phyloP scores from a whole-genome alignment of 2,113 vertebrate species.

The Mastomys coucha region DNA sequence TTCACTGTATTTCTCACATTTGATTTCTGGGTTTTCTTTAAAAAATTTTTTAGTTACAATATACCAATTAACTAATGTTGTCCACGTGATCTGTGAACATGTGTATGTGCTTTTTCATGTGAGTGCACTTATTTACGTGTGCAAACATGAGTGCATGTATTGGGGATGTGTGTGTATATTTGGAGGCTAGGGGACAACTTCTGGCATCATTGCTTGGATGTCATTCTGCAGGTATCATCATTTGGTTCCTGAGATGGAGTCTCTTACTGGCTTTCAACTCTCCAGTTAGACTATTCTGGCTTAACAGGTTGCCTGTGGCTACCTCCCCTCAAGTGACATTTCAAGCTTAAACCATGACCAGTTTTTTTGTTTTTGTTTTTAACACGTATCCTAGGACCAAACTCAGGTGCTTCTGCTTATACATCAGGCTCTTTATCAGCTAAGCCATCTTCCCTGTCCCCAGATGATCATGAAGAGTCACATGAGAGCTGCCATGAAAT shows the following conservation, averaged over 20 bases:
- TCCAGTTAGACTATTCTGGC: background rate
- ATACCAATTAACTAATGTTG: background rate
- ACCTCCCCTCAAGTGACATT: background rate
- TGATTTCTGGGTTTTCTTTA: conserved; percentile 8
- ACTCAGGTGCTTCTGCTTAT: background rate
- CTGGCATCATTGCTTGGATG: background rate
- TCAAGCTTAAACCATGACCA: background rate
- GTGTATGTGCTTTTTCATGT: background rate
- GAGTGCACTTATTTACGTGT: background rate
- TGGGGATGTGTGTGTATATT: background rate
- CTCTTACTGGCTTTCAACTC: background rate
- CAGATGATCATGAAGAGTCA: background rate
- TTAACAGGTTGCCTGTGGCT: background rate
- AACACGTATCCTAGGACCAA: background rate
- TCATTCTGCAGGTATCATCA: background rate
- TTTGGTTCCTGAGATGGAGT: background rate
- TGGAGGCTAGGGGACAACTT: background rate
- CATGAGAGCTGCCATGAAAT: background rate
- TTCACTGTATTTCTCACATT: background rate
- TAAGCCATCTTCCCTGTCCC: background rate
- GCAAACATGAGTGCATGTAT: background rate
- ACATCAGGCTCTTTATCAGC: background rate
- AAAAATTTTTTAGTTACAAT: background rate
- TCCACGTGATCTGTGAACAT: background rate
- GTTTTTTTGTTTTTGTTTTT: background rate